These are phyloP conservation scores for Rostratula benghalensis DNA, from an alignment of 2,113 vertebrate species.

Conservation along the genomic window DNA sequence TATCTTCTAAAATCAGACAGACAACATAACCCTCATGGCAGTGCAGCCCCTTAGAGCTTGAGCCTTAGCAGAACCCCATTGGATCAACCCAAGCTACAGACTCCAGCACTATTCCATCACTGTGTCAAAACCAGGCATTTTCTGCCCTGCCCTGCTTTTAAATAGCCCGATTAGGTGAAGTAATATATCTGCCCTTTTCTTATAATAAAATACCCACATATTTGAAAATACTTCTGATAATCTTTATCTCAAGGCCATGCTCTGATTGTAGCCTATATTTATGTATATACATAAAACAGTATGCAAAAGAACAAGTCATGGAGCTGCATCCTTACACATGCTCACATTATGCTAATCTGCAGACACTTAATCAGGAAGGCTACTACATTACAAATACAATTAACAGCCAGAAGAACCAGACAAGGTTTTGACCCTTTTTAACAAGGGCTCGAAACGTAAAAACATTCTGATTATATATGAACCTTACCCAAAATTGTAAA, in stretches of 20 bases:
- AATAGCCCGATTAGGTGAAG: slow-evolving; percentile 7
- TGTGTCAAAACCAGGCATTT: slow-evolving; percentile 24
- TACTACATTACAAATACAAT: slow-evolving; percentile 57
- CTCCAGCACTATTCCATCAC: slow-evolving; percentile 50
- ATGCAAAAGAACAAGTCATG: not conserved
- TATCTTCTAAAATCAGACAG: slow-evolving; percentile 59
- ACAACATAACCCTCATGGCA: not conserved
- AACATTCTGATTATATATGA: slow-evolving; percentile 53
- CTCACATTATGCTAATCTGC: slow-evolving; percentile 11
- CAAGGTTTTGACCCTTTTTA: slow-evolving; percentile 46
- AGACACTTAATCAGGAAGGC: slow-evolving; percentile 44
- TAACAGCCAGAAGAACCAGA: slow-evolving; percentile 37
- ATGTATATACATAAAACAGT: not conserved
- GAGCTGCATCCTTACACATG: not conserved
- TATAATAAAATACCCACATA: not conserved
- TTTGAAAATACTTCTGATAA: not conserved
- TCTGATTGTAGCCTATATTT: not conserved
- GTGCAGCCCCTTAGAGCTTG: not conserved
- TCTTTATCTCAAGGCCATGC: not conserved
- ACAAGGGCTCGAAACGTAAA: slow-evolving; percentile 50
- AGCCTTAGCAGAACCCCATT: slow-evolving; percentile 10
- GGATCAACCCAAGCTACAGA: slow-evolving; percentile 47
- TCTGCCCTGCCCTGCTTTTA: slow-evolving; percentile 45
- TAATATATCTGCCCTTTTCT: not conserved
- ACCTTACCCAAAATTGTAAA: slow-evolving; percentile 49